Evolutionary conservation across 30 jellyfish, hydroid and myxozoan species (phyloP).

Genomic region (Clytia hemisphaerica): DNA sequence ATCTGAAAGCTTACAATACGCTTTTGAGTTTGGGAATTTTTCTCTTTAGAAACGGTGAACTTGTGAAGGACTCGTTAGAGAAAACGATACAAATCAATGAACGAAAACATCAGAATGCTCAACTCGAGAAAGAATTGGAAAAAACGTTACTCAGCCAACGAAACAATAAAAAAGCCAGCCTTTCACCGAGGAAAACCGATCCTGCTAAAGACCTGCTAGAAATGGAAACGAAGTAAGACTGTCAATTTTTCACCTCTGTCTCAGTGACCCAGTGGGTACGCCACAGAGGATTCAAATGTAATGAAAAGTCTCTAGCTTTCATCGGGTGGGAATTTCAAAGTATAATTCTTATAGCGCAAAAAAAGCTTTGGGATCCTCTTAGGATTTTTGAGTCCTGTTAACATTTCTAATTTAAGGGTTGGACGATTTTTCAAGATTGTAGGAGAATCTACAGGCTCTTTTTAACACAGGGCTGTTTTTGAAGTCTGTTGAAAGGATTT

Average conservation of each 20-base stretch:
- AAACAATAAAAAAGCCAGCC: background rate
- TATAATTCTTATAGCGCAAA: background rate
- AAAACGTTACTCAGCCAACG: conserved; percentile 17
- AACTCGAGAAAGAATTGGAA: conserved; percentile 70
- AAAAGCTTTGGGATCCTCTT: too few relatives aligned
- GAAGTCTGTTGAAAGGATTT: too few relatives aligned
- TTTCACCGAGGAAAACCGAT: background rate
- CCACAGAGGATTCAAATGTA: too few relatives aligned
- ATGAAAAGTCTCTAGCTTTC: background rate
- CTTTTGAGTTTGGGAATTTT: too few relatives aligned
- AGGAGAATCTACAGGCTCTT: too few relatives aligned
- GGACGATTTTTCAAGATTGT: too few relatives aligned
- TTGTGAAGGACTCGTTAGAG: conserved; percentile 38
- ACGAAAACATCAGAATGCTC: conserved; percentile 44
- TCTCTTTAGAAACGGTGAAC: conserved; percentile 45
- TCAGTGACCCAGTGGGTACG: too few relatives aligned
- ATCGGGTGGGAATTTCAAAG: background rate
- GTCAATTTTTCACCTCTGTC: too few relatives aligned
- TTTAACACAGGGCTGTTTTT: too few relatives aligned
- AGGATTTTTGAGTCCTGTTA: too few relatives aligned
- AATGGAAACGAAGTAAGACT: conserved; percentile 27
- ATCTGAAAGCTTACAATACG: too few relatives aligned
- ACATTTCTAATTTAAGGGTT: too few relatives aligned
- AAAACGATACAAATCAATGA: conserved; percentile 49
- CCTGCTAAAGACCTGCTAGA: conserved; percentile 15